Base-by-base conservation (phyloP, 2,113 vertebrate genomes). In the Anguilla rostrata region DNA sequence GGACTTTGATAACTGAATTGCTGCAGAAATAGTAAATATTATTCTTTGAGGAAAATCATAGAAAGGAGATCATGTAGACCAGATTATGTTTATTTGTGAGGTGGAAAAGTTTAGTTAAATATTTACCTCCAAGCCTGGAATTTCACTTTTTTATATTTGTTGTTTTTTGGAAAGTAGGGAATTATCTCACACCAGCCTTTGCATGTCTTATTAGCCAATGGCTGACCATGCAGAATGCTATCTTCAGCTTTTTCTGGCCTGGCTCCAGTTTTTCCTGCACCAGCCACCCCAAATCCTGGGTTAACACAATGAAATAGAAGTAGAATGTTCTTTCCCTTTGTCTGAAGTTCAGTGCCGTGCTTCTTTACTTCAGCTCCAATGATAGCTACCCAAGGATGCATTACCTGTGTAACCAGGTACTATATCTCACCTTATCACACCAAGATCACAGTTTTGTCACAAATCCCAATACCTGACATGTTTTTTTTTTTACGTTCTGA, bases 341-440 rank as follows among this genome's bases (percentile, higher is more conserved):
- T 60, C 78, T 88, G 85, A 89, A 71, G 87, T 86, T 83, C 83
- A 49, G 82, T n/a, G 57, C 34, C 79, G 39, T 78, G 82, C 43
- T 87, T 86, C 85, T 78, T 87, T 82, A 85, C 41, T 81, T 41
- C n/a, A 4, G 34, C 2, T 43, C 49, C 63, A 20, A 22, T 81
- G 41, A 86, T 86, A 84, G 66, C 29, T 53, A 84, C 15, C 82
- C 46, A 66, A 26, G 63, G 46, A 46, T 83, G 41, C 40, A 39
- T 82, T 43, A 40, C 29, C 22, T 34, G 26, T 79, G 49, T 81
- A 49, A 81, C 53, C 22, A 85, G 22, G 20, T 43, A 11, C 34
- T 34, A 34, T n/a, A 7, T 46, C 26, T 81, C 3, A 79, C 29
- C 39, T 57, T 15, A 75, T 78, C 29, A 12, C 43, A 3, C 6